These are phyloP conservation scores for Miltochrista miniata DNA, from an alignment of 2,888 invertebrate species.

Conservation along the genomic window DNA sequence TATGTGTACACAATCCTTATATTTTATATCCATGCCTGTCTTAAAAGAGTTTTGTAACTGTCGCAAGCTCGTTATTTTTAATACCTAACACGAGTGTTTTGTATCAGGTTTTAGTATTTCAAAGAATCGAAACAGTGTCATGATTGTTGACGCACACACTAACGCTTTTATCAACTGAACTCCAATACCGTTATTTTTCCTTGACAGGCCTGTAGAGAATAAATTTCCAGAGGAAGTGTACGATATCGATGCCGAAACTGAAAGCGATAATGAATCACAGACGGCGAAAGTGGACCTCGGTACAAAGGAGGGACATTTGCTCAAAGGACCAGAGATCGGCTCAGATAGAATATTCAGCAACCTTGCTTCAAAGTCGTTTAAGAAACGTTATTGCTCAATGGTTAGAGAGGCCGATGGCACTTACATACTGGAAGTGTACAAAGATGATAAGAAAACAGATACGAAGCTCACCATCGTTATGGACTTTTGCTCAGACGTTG, in stretches of 20 bases:
- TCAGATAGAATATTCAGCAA: constrained; percentile 95
- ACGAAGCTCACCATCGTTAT: constrained; percentile 96
- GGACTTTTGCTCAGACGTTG: constrained; percentile 96
- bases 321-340: constrained; percentile 96
- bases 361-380: constrained; percentile 96
- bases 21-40: background rate
- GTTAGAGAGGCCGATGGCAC: constrained; percentile 96
- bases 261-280: constrained; percentile 90
- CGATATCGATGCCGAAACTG: constrained; percentile 94
- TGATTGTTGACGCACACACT: constrained; percentile 8
- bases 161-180: constrained; percentile 21
- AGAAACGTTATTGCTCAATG: constrained; percentile 94
- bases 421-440: constrained; percentile 95
- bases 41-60: constrained; percentile 5
- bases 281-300: constrained; percentile 88
- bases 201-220: constrained; percentile 62
- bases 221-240: constrained; percentile 90
- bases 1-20: background rate
- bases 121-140: constrained; percentile 15
- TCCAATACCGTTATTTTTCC: constrained; percentile 22
- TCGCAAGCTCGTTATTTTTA: background rate
- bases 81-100: background rate
- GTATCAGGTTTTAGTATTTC: constrained; percentile 16
- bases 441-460: constrained; percentile 96
- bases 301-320: constrained; percentile 94